Base-by-base conservation (phyloP, 2,888 invertebrate genomes). In the Keiferia lycopersicella region DNA sequence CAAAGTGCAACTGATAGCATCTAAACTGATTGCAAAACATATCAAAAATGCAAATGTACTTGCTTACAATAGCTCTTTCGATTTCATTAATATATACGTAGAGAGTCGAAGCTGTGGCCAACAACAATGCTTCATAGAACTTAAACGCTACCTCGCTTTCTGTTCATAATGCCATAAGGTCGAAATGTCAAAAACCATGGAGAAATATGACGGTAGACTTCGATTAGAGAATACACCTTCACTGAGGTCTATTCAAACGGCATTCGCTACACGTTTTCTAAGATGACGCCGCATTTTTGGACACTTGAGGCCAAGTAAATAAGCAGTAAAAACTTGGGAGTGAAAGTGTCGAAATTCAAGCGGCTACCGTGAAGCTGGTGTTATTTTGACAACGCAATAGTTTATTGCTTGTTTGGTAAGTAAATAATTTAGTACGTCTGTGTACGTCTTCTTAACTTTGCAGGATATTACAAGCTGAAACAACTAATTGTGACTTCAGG, bases 301-400 rank as follows among this genome's bases (percentile, higher is more conserved):
- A 11, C 70, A 75, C 58, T 59, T 16, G 39, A 53, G 12, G 22
- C 22, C 22, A 53, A 53, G 22, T 53, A 22, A 22, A 20, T 26
- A 22, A 14, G 16, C 26, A n/a, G 34, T 34, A 56, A 56, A 56
- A 56, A 30, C 34, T 34, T 56, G 34, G 6, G 41, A 79, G 83
- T 80, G 84, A 84, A 85, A 84, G 84, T 79, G 78, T 79, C 67
- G 41, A 70, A 75, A 80, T 78, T 74, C 71, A 66, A 67, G 48
- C 63, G 56, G 64, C 62, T 60, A 60, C 60, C 45, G 60, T 45
- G 45, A 56, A 56, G 56, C 56, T 16, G 1, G 56, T 56, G 56
- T 2, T 26, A n/a, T 14, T 26, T 11, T 8, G 26, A 6, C 26
- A 26, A 26, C 26, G 51, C 26, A 34, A 34, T 26, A 26, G 26